Base-by-base conservation (phyloP, 2,113 vertebrate genomes). In the Diphyllodes magnificus region DNA sequence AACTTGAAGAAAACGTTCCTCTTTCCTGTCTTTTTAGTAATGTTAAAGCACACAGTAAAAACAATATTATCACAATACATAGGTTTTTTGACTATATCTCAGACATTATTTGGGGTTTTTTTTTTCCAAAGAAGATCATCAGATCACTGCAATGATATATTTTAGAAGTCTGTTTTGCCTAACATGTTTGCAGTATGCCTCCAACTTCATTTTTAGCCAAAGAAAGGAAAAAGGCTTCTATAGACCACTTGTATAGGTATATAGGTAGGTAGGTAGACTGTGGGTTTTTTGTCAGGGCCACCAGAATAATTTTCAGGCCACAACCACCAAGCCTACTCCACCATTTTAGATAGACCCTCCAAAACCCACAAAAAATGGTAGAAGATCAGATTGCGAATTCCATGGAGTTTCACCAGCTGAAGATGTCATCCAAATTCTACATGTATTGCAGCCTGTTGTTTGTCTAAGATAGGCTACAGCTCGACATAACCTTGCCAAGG, bases 31-130 rank as follows among this genome's bases (percentile, higher is more conserved):
- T 42, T 18, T 24, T 16, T 31, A 25, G 30, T 60, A 61, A 30
- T 5, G 23, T 19, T 63, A 39, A 66, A 15, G 1, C 7, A 30
- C 10, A 20, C 2, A 57, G 13, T 57, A 77, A 69, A 88, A 80
- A 2, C 14, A 57, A 3, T 19, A 81, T 4, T 4, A 51, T 9
- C 10, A 22, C 10, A 10, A 23, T 13, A 66, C 2, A 27, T 0
- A 28, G 10, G 3, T 37, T 80, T 70, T 63, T 69, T 35, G 30
- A 37, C 27, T 51, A 2, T 15, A 13, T 51, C 13, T 88, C 40
- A 82, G 39, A 10, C 3, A 22, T 18, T 5, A 4, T 13, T 64
- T 42, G 4, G 4, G 10, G 4, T 4, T 10, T 28, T 88, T 13
- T 45, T 54, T 80, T 45, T 9, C 27, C 13, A 6, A 5, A n/a